Conservation (phyloP, 2,113 vertebrate species). For the Gila orcuttii region DNA sequence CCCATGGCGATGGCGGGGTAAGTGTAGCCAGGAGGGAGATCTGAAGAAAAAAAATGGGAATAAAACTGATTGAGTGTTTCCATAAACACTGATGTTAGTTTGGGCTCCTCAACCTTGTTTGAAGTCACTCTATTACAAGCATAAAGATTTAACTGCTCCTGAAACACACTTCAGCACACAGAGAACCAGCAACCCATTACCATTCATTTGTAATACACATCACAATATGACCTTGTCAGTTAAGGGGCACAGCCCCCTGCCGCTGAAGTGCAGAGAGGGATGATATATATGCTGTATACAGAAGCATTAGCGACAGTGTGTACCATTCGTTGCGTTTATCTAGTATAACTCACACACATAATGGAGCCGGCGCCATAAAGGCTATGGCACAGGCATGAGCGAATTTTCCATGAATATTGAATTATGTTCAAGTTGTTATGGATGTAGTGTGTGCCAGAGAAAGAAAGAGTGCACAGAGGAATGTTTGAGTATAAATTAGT, state of each 20-base stretch:
- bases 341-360: slow-evolving; percentile 57
- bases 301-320: slow-evolving; percentile 48
- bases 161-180: slow-evolving; percentile 18
- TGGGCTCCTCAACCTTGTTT: slow-evolving; percentile 33
- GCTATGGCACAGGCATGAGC: slow-evolving; percentile 54
- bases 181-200: slow-evolving; percentile 26
- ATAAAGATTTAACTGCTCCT: slow-evolving; percentile 24
- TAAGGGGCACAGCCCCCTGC: slow-evolving; percentile 45
- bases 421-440: slow-evolving; percentile 61
- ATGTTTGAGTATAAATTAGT: slow-evolving; percentile 61
- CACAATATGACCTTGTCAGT: slow-evolving; percentile 51
- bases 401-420: slow-evolving; percentile 61
- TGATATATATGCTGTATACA: slow-evolving; percentile 50
- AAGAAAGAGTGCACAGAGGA: slow-evolving; percentile 47
- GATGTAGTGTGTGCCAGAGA: slow-evolving; percentile 51
- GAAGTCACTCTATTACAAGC: slow-evolving; percentile 36
- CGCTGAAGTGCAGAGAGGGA: slow-evolving; percentile 37
- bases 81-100: slow-evolving; percentile 38
- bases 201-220: slow-evolving; percentile 50
- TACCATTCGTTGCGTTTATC: slow-evolving; percentile 57
- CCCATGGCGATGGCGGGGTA: slow-evolving; percentile 78
- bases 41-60: slow-evolving; percentile 65
- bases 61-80: slow-evolving; percentile 36
- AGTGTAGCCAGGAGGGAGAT: slow-evolving; percentile 84
- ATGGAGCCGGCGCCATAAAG: slow-evolving; percentile 55